phyloP scores from a whole-genome alignment of 2,797 vertebrate species.

The Tadarida brasiliensis region DNA sequence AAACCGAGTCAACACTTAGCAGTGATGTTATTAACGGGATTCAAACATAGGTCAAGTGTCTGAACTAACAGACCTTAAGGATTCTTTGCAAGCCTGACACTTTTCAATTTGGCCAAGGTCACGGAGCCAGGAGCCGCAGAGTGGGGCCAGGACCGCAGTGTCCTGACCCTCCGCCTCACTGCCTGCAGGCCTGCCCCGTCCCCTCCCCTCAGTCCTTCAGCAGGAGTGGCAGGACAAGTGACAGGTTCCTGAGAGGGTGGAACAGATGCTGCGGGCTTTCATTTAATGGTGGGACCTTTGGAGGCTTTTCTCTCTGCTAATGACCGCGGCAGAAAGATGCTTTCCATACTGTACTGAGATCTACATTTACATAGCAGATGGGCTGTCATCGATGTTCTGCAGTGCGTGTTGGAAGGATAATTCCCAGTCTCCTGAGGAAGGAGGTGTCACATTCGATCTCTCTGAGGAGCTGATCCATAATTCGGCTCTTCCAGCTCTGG shows the following conservation, averaged over 20 bases:
- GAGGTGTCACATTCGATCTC: conserved; percentile 85
- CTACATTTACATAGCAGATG: conserved; percentile 82
- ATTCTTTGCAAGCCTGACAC: not conserved
- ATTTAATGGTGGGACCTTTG: conserved; percentile 68
- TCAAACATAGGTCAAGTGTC: not conserved
- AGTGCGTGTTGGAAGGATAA: conserved; percentile 79
- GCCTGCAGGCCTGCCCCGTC: not conserved
- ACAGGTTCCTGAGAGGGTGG: conserved; percentile 71
- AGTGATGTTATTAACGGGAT: not conserved
- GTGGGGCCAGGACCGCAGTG: not conserved
- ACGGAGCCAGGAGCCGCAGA: not conserved
- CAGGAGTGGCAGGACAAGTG: conserved; percentile 43
- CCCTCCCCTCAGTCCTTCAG: not conserved
- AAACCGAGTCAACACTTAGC: not conserved
- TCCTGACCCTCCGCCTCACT: fast-evolving
- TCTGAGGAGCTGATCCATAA: conserved; percentile 74
- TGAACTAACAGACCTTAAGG: not conserved
- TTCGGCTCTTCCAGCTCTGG: conserved; percentile 77
- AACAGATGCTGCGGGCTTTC: conserved; percentile 67
- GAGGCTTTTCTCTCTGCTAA: conserved; percentile 80
- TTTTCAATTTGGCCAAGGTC: not conserved
- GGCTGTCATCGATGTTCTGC: conserved; percentile 79
- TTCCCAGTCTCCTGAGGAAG: conserved; percentile 84
- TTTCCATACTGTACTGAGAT: conserved; percentile 78
- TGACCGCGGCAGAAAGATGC: conserved; percentile 73